Conservation (phyloP, 2,113 vertebrate genomes). For the Nanorana parkeri region DNA sequence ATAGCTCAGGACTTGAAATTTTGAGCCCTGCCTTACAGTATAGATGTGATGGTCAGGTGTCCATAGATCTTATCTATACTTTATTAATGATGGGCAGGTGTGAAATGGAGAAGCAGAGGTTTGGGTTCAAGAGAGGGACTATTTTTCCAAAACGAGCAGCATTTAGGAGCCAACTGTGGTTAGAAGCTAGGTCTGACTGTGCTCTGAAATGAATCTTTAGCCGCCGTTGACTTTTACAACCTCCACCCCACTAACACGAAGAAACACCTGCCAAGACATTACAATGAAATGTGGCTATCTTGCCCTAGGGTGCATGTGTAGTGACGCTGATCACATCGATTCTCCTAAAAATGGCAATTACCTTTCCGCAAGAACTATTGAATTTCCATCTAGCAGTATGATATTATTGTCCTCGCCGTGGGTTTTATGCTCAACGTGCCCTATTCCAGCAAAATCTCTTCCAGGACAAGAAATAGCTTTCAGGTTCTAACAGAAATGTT, state of each 20-base stretch:
- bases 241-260: neutral
- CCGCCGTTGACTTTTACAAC: neutral
- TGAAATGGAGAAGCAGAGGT: no score
- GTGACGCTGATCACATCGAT: neutral
- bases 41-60: no score
- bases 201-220: no score
- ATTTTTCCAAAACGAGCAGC: no score
- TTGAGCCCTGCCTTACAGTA: no score
- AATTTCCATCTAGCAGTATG: neutral
- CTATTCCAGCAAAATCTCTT: neutral
- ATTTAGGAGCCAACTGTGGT: no score
- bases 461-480: neutral
- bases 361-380: constrained; percentile 1
- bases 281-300: neutral
- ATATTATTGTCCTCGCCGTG: neutral
- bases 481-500: neutral
- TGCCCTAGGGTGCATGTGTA: neutral
- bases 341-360: constrained; percentile 27
- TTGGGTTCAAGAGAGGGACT: no score
- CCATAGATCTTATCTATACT: no score
- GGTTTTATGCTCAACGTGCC: neutral
- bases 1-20: no score
- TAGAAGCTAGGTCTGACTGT: no score
- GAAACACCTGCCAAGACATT: neutral
- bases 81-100: no score